Percentiles rank a stretch among this genome's conserved stretches.
phyloP scores from a whole-genome alignment of 2,113 vertebrate species.

The Halichoerus grypus region DNA sequence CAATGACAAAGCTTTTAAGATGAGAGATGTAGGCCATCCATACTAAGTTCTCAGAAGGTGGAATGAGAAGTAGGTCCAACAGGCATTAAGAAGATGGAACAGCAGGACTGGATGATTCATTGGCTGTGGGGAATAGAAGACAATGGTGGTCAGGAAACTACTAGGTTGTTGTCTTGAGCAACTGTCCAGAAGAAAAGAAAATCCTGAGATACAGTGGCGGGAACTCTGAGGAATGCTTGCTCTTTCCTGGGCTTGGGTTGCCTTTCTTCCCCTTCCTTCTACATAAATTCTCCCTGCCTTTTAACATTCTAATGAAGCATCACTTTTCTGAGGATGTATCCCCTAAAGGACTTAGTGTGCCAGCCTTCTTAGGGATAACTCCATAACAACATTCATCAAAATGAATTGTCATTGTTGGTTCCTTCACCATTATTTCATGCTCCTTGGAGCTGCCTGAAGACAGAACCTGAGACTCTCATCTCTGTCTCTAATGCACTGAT shows the following conservation, averaged over 20 bases:
- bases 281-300: not conserved
- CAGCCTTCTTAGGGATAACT: not conserved
- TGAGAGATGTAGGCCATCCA: not conserved
- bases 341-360: not conserved
- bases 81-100: not conserved
- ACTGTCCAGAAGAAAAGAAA: not conserved
- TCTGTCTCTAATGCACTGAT: not conserved
- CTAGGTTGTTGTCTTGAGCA: not conserved
- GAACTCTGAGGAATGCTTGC: not conserved
- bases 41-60: not conserved
- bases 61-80: not conserved
- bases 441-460: not conserved
- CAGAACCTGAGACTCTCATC: not conserved
- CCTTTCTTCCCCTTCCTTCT: not conserved
- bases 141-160: not conserved
- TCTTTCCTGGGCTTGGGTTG: not conserved
- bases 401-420: not conserved
- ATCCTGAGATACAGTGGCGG: not conserved
- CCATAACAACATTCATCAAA: not conserved
- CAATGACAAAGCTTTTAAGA: not conserved
- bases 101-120: not conserved
- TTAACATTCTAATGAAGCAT: not conserved
- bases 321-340: not conserved
- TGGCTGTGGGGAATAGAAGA: not conserved
- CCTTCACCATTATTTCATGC: not conserved